Evolutionary conservation across 2,113 vertebrate genomes (phyloP).

Genomic region (Lipotes vexillifer): DNA sequence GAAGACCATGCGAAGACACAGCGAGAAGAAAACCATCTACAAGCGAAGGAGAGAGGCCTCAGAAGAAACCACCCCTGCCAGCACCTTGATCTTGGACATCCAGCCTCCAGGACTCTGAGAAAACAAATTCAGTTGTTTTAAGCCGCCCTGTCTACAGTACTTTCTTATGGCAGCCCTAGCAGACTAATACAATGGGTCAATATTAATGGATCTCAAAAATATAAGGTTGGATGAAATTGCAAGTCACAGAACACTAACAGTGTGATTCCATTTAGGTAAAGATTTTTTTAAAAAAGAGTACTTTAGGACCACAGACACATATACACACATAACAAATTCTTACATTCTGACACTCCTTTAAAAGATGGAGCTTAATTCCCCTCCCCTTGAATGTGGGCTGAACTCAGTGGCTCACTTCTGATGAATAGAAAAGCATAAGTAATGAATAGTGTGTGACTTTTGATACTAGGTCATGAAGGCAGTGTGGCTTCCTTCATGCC

Average conservation of each 20-base stretch:
- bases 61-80: neutral
- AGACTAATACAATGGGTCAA: neutral
- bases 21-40: neutral
- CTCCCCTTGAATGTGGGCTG: neutral
- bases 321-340: neutral
- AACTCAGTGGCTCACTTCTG: neutral
- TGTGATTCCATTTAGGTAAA: neutral
- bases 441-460: neutral
- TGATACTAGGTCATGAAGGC: neutral
- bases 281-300: neutral
- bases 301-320: neutral
- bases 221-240: neutral
- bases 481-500: neutral
- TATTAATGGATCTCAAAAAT: neutral
- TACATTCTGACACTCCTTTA: neutral
- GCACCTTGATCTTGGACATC: neutral
- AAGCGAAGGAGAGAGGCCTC: neutral
- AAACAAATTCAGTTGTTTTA: neutral
- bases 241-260: neutral
- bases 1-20: neutral
- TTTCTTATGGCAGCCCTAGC: neutral
- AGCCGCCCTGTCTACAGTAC: rapidly evolving
- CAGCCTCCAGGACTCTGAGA: neutral
- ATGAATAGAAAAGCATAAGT: neutral
- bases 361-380: neutral